phyloP scores from a whole-genome alignment of 2,797 vertebrate species.

The Loris lydekkerianus region DNA sequence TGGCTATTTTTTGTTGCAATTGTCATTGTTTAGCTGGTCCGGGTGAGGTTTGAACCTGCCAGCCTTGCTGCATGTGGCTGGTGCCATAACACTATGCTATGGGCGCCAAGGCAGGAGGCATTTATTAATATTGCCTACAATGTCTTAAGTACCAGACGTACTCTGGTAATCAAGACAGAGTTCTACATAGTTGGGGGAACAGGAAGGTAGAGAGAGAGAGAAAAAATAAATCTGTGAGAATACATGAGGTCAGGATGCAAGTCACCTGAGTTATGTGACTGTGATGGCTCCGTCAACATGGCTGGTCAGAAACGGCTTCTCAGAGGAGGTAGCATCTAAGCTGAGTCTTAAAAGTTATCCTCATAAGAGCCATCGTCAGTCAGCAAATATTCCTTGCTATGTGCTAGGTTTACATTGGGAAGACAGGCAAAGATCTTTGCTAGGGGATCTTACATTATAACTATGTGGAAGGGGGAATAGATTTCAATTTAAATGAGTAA shows the following conservation, averaged over 20 bases:
- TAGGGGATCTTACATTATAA: neutral
- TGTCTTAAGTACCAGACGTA: neutral
- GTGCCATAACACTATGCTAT: too few relatives aligned
- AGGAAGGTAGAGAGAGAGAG: neutral
- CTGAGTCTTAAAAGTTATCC: neutral
- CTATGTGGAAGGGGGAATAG: neutral
- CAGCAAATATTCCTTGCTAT: neutral
- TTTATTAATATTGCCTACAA: neutral
- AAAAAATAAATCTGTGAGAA: neutral
- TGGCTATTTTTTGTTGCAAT: too few relatives aligned
- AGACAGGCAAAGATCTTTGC: neutral
- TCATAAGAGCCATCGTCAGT: neutral
- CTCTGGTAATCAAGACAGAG: neutral
- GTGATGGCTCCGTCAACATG: too few relatives aligned
- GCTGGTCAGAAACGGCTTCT: neutral
- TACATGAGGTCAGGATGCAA: neutral
- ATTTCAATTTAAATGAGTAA: neutral
- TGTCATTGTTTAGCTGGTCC: too few relatives aligned
- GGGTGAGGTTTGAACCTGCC: too few relatives aligned
- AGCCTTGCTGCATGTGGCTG: too few relatives aligned
- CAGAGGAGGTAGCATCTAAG: neutral
- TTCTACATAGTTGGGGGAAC: neutral
- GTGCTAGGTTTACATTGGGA: neutral
- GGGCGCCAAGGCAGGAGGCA: too few relatives aligned
- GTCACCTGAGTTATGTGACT: neutral